These are phyloP conservation scores for Chloropsis hardwickii DNA, from an alignment of 2,113 vertebrate species.

Conservation along the genomic window DNA sequence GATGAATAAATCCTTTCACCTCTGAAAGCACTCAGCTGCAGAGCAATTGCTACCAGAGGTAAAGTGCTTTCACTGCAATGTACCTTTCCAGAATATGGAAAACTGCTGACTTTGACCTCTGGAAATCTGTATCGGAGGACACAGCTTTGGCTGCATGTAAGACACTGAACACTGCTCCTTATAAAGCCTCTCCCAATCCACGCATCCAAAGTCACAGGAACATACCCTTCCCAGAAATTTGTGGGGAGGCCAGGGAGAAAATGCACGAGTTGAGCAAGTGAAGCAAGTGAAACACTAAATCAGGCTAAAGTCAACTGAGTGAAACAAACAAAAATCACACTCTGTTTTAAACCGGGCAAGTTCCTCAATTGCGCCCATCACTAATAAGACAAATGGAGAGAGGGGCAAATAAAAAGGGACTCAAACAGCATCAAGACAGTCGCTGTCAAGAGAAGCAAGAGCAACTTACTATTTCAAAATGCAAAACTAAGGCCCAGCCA, in stretches of 20 bases:
- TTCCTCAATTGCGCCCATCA: neutral
- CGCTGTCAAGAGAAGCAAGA: neutral
- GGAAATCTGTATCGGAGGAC: neutral
- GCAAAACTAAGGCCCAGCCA: neutral
- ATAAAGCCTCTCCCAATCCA: fast-evolving
- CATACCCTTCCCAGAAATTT: neutral
- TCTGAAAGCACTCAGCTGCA: conserved; percentile 30
- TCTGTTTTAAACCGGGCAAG: neutral
- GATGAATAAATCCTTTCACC: conserved; percentile 35
- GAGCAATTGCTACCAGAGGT: neutral
- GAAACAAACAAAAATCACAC: neutral
- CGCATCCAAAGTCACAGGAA: neutral
- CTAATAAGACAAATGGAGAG: neutral
- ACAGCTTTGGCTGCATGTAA: fast-evolving
- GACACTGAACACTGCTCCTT: neutral
- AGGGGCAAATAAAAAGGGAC: neutral
- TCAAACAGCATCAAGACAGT: neutral
- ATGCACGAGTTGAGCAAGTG: neutral
- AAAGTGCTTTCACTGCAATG: conserved; percentile 45
- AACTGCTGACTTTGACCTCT: conserved; percentile 22
- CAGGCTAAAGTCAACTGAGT: neutral
- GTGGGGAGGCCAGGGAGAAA: neutral
- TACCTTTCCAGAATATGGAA: neutral
- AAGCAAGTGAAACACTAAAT: neutral
- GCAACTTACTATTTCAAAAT: neutral